Evolutionary conservation across 2,888 invertebrate species (phyloP).

Genomic region (Hemicrepidius hirtus): DNA sequence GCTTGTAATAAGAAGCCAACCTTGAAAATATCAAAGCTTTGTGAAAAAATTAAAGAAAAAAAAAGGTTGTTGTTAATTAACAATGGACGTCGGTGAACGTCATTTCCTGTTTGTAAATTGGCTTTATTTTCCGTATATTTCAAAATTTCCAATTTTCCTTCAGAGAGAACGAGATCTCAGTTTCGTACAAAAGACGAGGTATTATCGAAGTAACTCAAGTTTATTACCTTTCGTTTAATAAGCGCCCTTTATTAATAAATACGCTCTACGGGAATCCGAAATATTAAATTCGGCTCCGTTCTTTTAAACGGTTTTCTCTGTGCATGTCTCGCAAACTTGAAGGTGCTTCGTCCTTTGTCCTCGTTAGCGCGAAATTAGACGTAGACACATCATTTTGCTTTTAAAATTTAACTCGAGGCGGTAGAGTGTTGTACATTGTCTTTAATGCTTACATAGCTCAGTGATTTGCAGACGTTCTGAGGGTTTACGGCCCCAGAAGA

Average conservation of each 20-base stretch:
- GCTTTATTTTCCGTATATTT: no score
- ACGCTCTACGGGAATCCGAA: constrained; percentile 13
- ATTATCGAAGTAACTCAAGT: constrained; percentile 3
- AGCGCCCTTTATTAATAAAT: constrained; percentile 13
- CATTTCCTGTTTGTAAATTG: no score
- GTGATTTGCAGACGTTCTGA: constrained; percentile 21
- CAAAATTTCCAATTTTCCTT: no score
- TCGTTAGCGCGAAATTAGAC: constrained; percentile 21
- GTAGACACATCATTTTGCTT: constrained; percentile 24
- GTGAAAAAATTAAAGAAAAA: no score
- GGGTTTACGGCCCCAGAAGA: constrained; percentile 10
- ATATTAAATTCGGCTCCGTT: constrained; percentile 18
- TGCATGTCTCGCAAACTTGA: constrained; percentile 5
- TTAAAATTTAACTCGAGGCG: constrained; percentile 25
- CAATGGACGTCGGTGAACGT: no score
- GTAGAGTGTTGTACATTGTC: constrained; percentile 30
- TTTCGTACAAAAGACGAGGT: background rate
- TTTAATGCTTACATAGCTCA: constrained; percentile 28
- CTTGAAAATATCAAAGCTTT: no score
- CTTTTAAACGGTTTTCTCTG: constrained; percentile 1
- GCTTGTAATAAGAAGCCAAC: no score
- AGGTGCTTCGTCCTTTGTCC: constrained; percentile 4
- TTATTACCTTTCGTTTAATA: constrained; percentile 18
- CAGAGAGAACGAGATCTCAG: background rate
- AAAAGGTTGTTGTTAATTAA: no score